Base-by-base conservation (phyloP, 2,888 invertebrate species). In the Branchipolynoe longqiensis region DNA sequence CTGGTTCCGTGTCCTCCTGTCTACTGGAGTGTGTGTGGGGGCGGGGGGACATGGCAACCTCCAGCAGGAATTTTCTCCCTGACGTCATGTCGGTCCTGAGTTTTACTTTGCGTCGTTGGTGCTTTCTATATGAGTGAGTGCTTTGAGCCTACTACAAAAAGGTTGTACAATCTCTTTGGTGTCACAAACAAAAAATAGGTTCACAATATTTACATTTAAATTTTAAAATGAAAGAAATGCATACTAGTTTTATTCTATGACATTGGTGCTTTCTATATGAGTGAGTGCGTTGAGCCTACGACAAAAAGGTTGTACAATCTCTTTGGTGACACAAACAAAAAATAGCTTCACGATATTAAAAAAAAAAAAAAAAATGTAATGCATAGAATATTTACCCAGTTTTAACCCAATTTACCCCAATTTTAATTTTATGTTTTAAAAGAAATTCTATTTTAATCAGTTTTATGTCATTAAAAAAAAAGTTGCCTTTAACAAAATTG, bases 111-210 rank as follows among this genome's bases (percentile, higher is more conserved):
- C 18, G 69, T 38, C 2, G 33, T 22, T 38, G 69, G 69, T 69
- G 69, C 69, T 69, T 62, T 31, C 3, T 28, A 28, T 18, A 31
- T 62, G 62, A 62, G 62, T 31, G 1, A 14, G 31, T 62, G 31
- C 28, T 1, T 28, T 22, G 31, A 62, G 25, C 25, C 31, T 36
- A 25, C 33, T 22, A 33, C 1, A 8, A 14, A 22, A 38, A 38
- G 69, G 3, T 36, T 69, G 69, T 69, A 33, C 69, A 69, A 36
- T 2, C 69, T 69, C 36, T 69, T 18, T n/a, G 36, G 36, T 69
- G 38, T 69, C 14, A 18, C 18, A 69, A 38, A 36, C 18, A n/a
- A 58, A n/a, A 58, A 25, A 58, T n/a, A n/a, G 12, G 22, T 18
- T 69, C n/a, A n/a, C 69, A 28, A 3, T 62, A 62, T 69, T 33